phyloP scores from a whole-genome alignment of 2,888 invertebrate genomes.

The Agrilus cyanescens region DNA sequence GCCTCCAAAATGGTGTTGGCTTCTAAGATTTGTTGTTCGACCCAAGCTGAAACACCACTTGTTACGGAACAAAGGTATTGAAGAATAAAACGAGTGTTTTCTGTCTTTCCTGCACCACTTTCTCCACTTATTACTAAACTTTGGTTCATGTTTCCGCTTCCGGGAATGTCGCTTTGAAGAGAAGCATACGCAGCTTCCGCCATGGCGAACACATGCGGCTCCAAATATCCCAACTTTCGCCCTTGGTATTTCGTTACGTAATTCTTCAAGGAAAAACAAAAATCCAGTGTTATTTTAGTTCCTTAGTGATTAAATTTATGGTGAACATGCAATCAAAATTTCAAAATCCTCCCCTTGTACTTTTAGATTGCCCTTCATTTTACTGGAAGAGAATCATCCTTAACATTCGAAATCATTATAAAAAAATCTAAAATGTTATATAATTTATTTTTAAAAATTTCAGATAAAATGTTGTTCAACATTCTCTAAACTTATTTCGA shows the following conservation, averaged over 20 bases:
- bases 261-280: slow-evolving; percentile 45
- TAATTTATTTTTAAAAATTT: no score
- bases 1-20: slow-evolving; percentile 89
- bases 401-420: no score
- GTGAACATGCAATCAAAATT: no score
- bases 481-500: no score
- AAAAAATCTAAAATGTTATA: no score
- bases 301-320: no score
- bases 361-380: no score
- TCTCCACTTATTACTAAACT: slow-evolving; percentile 88
- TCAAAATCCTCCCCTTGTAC: no score
- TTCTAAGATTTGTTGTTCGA: slow-evolving; percentile 90
- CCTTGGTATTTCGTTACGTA: slow-evolving; percentile 73
- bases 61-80: slow-evolving; percentile 83
- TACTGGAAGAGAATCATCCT: no score
- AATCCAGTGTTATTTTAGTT: no score
- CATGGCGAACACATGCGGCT: slow-evolving; percentile 84
- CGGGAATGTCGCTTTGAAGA: slow-evolving; percentile 40
- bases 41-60: slow-evolving; percentile 76
- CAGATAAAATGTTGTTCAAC: no score
- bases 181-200: slow-evolving; percentile 81
- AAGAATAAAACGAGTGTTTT: slow-evolving; percentile 82
- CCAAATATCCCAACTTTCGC: slow-evolving; percentile 65
- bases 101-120: slow-evolving; percentile 89
- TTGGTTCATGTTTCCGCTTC: slow-evolving; percentile 42